Percentiles rank a stretch among this genome's conserved stretches.
These are phyloP conservation scores for Delphinus delphis DNA, from an alignment of 2,113 vertebrate genomes.

Conservation along the genomic window DNA sequence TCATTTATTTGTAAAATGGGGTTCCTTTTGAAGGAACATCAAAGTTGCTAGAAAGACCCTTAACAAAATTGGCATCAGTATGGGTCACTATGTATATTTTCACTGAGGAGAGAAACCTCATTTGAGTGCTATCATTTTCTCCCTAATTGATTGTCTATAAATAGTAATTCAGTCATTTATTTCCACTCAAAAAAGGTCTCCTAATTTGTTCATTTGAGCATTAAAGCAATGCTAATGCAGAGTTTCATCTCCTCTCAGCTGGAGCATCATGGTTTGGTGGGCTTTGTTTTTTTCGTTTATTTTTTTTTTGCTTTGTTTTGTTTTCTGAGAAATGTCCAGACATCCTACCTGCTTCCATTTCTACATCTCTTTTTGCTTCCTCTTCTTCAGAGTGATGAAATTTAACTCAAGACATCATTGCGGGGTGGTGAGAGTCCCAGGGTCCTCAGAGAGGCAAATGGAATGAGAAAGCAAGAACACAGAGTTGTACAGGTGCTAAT, in stretches of 20 bases:
- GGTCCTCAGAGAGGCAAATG: background rate
- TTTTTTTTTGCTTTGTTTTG: too few species aligned
- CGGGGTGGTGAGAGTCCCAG: background rate
- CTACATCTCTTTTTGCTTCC: background rate
- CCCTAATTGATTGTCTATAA: constrained; percentile 6
- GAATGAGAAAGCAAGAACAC: background rate
- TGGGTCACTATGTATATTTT: background rate
- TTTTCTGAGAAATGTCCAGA: background rate
- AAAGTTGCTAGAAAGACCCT: constrained; percentile 26
- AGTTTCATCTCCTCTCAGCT: background rate
- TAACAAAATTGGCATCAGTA: background rate
- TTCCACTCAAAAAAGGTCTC: background rate
- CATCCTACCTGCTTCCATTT: background rate
- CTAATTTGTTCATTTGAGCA: background rate
- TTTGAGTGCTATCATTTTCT: constrained; percentile 15
- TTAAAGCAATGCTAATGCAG: background rate
- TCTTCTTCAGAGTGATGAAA: background rate
- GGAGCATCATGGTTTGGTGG: background rate
- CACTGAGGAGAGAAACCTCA: background rate
- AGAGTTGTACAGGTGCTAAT: background rate
- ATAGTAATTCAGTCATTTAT: constrained; percentile 10
- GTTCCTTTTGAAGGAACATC: constrained; percentile 34
- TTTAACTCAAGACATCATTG: background rate
- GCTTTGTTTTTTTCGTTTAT: background rate
- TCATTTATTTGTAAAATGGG: background rate